Evolutionary conservation across 2,113 vertebrate genomes (phyloP).

Genomic region (Tringa solitaria): DNA sequence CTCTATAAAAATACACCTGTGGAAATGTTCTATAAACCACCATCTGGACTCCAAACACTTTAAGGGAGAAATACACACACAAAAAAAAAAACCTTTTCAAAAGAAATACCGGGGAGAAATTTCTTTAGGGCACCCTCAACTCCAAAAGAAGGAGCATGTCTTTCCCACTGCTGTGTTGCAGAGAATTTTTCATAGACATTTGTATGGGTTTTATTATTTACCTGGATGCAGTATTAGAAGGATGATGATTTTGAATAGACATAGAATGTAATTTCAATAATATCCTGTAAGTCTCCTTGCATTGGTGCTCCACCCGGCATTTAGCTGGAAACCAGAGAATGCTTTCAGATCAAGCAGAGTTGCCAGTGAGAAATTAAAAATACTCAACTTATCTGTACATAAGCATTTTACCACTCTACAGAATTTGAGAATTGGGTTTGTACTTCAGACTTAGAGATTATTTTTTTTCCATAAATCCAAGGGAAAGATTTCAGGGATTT

Average conservation of each 20-base stretch:
- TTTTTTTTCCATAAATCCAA: conserved; percentile 36
- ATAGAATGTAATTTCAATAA: conserved; percentile 17
- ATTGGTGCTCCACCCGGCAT: conserved; percentile 28
- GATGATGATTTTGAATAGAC: background rate
- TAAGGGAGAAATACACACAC: background rate
- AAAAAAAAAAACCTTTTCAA: background rate
- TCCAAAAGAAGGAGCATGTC: background rate
- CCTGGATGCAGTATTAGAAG: background rate
- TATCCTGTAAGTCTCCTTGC: conserved; percentile 35
- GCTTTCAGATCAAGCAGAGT: background rate
- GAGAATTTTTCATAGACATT: background rate
- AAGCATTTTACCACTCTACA: background rate
- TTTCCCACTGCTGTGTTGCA: background rate
- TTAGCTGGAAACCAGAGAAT: background rate
- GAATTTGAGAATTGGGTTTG: background rate
- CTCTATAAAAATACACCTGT: conserved; percentile 12
- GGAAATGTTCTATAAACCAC: background rate
- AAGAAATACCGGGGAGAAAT: background rate
- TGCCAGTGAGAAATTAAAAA: background rate
- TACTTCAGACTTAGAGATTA: background rate
- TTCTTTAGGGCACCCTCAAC: background rate
- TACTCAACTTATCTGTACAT: background rate
- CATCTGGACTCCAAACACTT: background rate
- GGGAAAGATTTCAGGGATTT: conserved; percentile 73
- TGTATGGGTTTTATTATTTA: background rate